Conservation (phyloP, 2,888 invertebrate genomes). For the Sthenelais limicola region DNA sequence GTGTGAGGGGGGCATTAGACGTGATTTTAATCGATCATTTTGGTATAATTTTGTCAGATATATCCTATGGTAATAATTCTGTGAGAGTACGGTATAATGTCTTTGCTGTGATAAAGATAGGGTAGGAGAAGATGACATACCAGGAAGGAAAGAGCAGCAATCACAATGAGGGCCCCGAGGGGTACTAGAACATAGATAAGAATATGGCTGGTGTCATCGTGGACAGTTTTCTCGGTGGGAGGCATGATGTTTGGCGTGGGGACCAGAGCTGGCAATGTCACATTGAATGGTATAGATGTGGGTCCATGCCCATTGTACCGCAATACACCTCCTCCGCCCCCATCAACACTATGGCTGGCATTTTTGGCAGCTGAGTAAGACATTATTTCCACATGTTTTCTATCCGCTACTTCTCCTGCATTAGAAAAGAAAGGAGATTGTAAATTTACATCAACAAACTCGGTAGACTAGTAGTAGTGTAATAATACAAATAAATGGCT, state of each 20-base stretch:
- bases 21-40: too few relatives aligned
- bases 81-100: not conserved
- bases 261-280: slow-evolving; percentile 4
- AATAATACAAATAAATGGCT: too few relatives aligned
- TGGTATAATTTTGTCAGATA: too few relatives aligned
- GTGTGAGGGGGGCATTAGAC: too few relatives aligned
- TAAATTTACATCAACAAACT: too few relatives aligned
- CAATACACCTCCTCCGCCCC: slow-evolving; percentile 8
- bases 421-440: too few relatives aligned
- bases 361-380: slow-evolving; percentile 26
- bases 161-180: slow-evolving; percentile 41
- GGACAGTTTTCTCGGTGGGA: slow-evolving; percentile 15
- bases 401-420: too few relatives aligned
- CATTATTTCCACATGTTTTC: too few relatives aligned
- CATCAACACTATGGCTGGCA: not conserved
- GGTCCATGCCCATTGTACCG: slow-evolving; percentile 24
- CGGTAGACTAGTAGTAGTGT: too few relatives aligned
- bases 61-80: not conserved
- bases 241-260: slow-evolving; percentile 25
- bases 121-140: slow-evolving; percentile 17
- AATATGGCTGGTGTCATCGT: slow-evolving; percentile 24
- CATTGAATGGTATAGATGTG: not conserved
- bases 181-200: slow-evolving; percentile 46
- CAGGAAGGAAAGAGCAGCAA: slow-evolving; percentile 43
- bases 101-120: too few relatives aligned